Evolutionary conservation across 2,113 vertebrate species (phyloP), one percentile per base, ranked within the genome.

Genomic region (Puma concolor): DNA sequence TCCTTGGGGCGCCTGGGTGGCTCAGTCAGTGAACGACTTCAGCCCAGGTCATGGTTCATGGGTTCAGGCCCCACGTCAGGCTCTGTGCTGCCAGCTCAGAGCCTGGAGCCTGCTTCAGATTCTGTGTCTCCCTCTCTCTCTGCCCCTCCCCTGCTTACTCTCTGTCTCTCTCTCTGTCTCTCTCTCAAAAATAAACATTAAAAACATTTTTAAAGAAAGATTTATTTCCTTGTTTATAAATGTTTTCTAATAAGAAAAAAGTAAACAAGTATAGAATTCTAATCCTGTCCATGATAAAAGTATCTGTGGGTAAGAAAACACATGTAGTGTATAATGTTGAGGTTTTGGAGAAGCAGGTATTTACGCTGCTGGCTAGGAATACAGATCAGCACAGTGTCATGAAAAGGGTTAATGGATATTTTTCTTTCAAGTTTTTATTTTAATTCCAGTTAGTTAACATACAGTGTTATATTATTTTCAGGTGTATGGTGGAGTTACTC

Each of bases 331-430:
- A 25, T 81, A 90, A 81, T 8, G 1, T 81, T 48, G 14, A 71
- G 50, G 13, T n/a, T 91, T 91, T 97, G n/a, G 91, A 94, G 23
- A 91, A 63, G 76, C 48, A 63, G 13, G 6, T 91, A 29, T 85
- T 57, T 48, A 81, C 16, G 36, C 27, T 77, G 13, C 52, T 87
- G 48, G 21, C 60, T 87, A 36, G 76, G 29, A 63, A 54, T 88
- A 29, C 14, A 79, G 31, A 54, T 79, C 5, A 66, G 31, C 29
- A 84, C 33, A 36, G 15, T 29, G 23, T 71, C 29, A 54, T 66
- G 57, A 83, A 63, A 94, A 36, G 12, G 36, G 4, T 77, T 91
- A 27, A 10, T 85, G n/a, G 38, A 60, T 86, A 91, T 71, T 1
- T 7, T 44, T 4, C 57, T 60, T 60, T 60, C 1, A 23, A 60